These are phyloP conservation scores for Aphelocoma californica DNA, from an alignment of 2,797 vertebrate species.

Conservation along the genomic window DNA sequence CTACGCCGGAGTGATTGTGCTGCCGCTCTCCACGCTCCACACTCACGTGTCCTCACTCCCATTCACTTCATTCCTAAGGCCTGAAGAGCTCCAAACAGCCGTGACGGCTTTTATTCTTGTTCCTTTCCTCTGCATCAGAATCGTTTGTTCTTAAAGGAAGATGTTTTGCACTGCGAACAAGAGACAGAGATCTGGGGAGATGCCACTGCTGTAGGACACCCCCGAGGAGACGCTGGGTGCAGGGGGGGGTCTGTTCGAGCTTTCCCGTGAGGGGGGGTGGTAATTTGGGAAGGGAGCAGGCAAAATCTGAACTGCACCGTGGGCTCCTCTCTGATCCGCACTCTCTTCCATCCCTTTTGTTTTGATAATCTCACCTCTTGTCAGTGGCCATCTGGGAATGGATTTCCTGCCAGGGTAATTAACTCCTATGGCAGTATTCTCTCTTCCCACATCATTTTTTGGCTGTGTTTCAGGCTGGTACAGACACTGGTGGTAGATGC, in stretches of 20 bases:
- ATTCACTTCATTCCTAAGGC: background rate
- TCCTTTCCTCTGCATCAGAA: background rate
- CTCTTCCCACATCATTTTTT: background rate
- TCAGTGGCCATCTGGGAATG: background rate
- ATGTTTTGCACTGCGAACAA: background rate
- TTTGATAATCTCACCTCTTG: conserved; percentile 2
- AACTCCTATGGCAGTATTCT: background rate
- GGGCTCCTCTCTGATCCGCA: background rate
- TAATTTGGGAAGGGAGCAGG: background rate
- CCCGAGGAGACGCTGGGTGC: fast-evolving
- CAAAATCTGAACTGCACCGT: fast-evolving
- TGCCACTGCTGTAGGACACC: too few species aligned
- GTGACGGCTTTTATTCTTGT: background rate
- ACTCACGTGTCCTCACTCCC: background rate
- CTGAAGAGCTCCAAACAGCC: background rate
- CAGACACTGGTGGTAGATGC: background rate
- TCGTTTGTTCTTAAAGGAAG: background rate
- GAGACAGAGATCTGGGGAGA: background rate
- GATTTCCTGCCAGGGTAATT: background rate
- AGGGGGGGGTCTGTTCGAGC: background rate
- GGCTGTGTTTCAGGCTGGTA: background rate
- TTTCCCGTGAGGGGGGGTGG: background rate
- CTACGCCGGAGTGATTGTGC: background rate
- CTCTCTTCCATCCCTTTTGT: background rate
- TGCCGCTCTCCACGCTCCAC: background rate